Percentiles rank a stretch among this genome's conserved stretches.
phyloP scores from a whole-genome alignment of 1,140 invertebrate genomes.

The Bursaphelenchus mucronatus region DNA sequence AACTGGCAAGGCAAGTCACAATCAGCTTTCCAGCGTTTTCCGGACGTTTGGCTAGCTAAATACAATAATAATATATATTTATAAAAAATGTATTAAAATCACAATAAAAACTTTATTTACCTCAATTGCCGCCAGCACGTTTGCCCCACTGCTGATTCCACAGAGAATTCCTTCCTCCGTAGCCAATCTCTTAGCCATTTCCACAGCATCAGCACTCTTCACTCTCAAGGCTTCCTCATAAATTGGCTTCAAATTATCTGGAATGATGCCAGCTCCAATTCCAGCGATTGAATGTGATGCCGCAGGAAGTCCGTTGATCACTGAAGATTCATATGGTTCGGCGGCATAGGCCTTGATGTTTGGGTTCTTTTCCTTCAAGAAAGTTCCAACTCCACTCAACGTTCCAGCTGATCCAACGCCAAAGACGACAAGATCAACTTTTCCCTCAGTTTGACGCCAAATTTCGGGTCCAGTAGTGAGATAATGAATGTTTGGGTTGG shows the following conservation, averaged over 20 bases:
- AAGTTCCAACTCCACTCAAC: slow-evolving; percentile 24
- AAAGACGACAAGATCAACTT: slow-evolving; percentile 33
- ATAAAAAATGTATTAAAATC: background rate
- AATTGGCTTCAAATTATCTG: slow-evolving; percentile 40
- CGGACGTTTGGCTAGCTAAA: slow-evolving; percentile 44
- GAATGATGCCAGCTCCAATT: slow-evolving; percentile 50
- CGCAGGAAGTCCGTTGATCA: slow-evolving; percentile 27
- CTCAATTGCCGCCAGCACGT: slow-evolving; percentile 45
- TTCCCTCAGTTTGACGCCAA: slow-evolving; percentile 48
- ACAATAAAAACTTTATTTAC: slow-evolving; percentile 13
- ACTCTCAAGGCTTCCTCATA: slow-evolving; percentile 47
- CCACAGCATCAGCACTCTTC: slow-evolving; percentile 51
- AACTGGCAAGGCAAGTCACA: slow-evolving; percentile 42
- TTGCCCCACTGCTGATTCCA: slow-evolving; percentile 48
- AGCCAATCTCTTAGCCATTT: slow-evolving; percentile 49
- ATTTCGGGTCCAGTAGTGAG: slow-evolving; percentile 51
- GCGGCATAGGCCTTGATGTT: slow-evolving; percentile 23
- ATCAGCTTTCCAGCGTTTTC: slow-evolving; percentile 54
- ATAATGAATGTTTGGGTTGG: slow-evolving; percentile 44
- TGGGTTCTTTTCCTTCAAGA: slow-evolving; percentile 28
- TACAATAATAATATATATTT: background rate
- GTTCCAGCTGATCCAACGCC: slow-evolving; percentile 28
- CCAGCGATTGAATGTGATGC: slow-evolving; percentile 29
- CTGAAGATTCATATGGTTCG: slow-evolving; percentile 28
- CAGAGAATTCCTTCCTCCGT: slow-evolving; percentile 44